phyloP scores from a whole-genome alignment of 2,113 vertebrate species.

The Felis catus region DNA sequence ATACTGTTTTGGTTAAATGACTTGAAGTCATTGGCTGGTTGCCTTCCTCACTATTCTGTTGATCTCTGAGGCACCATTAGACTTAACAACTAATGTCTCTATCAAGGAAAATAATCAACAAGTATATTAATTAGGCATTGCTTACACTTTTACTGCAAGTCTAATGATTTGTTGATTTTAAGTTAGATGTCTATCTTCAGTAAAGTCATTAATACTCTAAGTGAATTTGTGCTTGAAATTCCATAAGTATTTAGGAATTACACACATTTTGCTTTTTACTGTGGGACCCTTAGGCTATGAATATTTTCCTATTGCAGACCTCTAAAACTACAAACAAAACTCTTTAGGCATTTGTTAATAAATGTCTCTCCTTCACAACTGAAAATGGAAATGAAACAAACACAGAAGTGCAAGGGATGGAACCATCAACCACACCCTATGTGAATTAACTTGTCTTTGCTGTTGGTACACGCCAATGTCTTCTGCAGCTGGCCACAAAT shows the following conservation, averaged over 20 bases:
- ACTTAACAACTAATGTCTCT: slow-evolving; percentile 63
- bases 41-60: slow-evolving; percentile 43
- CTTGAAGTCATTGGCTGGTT: not conserved
- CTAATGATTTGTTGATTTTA: slow-evolving; percentile 72
- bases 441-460: not conserved
- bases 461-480: not conserved
- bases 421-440: not conserved
- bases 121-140: slow-evolving; percentile 70
- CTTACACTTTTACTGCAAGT: slow-evolving; percentile 67
- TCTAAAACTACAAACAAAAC: slow-evolving; percentile 53
- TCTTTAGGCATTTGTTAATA: slow-evolving; percentile 61
- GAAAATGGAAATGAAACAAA: slow-evolving; percentile 56
- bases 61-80: slow-evolving; percentile 51
- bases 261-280: slow-evolving; percentile 61
- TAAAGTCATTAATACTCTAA: slow-evolving; percentile 71
- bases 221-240: slow-evolving; percentile 64
- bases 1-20: slow-evolving; percentile 38
- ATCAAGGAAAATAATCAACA: slow-evolving; percentile 70
- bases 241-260: slow-evolving; percentile 56
- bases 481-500: not conserved
- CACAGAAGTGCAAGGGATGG: not conserved
- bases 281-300: slow-evolving; percentile 41
- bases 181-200: slow-evolving; percentile 55
- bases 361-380: slow-evolving; percentile 14
- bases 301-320: slow-evolving; percentile 37